phyloP scores from a whole-genome alignment of 1,140 invertebrate genomes.

The Heliconius hewitsoni region DNA sequence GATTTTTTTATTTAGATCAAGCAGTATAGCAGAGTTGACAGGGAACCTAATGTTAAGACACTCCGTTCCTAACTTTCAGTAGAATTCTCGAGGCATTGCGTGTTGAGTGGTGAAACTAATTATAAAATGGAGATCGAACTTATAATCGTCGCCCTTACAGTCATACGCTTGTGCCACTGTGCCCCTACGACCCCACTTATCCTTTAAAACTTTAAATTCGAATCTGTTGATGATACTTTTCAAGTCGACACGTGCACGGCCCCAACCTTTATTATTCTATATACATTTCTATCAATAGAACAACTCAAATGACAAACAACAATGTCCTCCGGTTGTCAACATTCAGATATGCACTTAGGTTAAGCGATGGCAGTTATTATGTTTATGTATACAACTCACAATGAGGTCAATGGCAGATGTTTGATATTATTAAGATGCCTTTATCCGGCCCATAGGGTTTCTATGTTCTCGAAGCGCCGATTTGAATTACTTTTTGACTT shows the following conservation, averaged over 20 bases:
- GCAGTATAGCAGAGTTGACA: too few species aligned
- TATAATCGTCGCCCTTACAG: too few species aligned
- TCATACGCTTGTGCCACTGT: too few species aligned
- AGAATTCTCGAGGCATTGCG: too few species aligned
- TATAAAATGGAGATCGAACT: too few species aligned
- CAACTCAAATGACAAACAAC: slow-evolving; percentile 28
- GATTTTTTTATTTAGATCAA: too few species aligned
- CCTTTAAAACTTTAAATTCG: background rate
- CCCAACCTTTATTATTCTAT: slow-evolving; percentile 17
- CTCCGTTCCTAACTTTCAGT: too few species aligned
- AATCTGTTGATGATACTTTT: background rate
- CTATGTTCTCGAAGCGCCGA: slow-evolving; percentile 8
- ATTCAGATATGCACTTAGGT: slow-evolving; percentile 38
- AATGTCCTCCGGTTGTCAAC: slow-evolving; percentile 37
- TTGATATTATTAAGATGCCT: slow-evolving; percentile 56
- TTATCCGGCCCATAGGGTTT: slow-evolving; percentile 58
- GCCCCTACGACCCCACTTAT: too few species aligned
- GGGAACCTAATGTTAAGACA: too few species aligned
- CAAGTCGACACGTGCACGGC: background rate
- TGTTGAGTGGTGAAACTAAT: too few species aligned
- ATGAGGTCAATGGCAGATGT: slow-evolving; percentile 69
- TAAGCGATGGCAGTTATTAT: slow-evolving; percentile 50
- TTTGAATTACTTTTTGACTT: background rate
- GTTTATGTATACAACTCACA: slow-evolving; percentile 63
- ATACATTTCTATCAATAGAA: slow-evolving; percentile 31